Conservation (phyloP, 2,797 vertebrate genomes). For the Dendrocincla fuliginosa region DNA sequence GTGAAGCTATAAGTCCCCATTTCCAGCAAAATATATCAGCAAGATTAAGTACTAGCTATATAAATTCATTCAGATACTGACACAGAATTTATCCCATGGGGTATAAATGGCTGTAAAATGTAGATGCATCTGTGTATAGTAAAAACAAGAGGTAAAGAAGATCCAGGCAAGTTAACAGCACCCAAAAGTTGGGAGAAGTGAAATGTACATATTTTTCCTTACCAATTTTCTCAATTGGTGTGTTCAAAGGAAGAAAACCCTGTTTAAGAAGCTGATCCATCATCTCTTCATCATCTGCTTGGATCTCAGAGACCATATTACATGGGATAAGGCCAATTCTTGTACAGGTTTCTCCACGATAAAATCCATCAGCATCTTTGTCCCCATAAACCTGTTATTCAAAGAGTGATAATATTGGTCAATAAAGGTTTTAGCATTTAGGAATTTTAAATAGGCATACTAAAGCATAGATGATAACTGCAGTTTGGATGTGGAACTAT, state of each 20-base stretch:
- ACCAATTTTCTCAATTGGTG: conserved; percentile 95
- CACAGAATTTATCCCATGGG: background rate
- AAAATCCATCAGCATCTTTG: conserved; percentile 96
- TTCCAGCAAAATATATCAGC: background rate
- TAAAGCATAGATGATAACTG: background rate
- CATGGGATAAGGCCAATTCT: conserved; percentile 93
- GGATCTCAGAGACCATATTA: conserved; percentile 99
- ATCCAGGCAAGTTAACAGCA: background rate
- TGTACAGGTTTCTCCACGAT: conserved; percentile 90
- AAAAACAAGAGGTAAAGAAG: background rate
- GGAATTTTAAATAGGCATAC: background rate
- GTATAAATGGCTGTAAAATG: background rate
- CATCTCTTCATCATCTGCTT: conserved; percentile 95
- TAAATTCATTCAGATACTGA: background rate
- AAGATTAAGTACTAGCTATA: background rate
- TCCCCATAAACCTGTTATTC: conserved; percentile 89
- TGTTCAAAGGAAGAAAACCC: conserved; percentile 95
- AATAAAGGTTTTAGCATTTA: background rate
- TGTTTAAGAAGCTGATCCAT: conserved; percentile 94
- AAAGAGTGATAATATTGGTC: background rate
- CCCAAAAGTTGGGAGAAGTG: background rate
- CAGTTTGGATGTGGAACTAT: background rate
- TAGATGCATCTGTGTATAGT: background rate
- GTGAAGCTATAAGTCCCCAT: background rate
- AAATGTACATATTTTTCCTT: background rate